Evolutionary conservation across 2,888 invertebrate species (phyloP).

Genomic region (Glaucopsyche alexis): DNA sequence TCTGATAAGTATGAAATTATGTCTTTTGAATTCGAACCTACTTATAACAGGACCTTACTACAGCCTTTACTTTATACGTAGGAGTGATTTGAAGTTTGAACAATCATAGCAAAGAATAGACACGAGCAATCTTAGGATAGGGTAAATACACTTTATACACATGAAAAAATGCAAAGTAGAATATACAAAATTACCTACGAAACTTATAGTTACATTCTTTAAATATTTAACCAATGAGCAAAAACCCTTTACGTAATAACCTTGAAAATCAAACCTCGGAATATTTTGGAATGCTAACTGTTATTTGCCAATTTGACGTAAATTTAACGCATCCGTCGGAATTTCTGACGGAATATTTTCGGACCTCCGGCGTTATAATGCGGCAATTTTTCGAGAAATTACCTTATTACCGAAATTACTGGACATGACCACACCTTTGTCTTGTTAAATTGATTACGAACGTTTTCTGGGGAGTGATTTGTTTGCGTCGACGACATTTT

Average conservation of each 20-base stretch:
- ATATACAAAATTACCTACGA: too few relatives aligned
- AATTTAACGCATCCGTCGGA: neutral
- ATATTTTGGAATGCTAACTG: neutral
- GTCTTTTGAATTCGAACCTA: neutral
- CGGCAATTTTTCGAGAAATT: slow-evolving; percentile 21
- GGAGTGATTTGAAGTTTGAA: too few relatives aligned
- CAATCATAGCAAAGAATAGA: too few relatives aligned
- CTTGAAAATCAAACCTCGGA: neutral
- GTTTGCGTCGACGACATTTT: slow-evolving; percentile 4
- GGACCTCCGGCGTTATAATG: slow-evolving; percentile 1
- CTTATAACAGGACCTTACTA: neutral
- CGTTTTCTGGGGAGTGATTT: slow-evolving; percentile 6
- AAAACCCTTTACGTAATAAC: neutral
- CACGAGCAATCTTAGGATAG: too few relatives aligned
- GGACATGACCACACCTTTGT: slow-evolving; percentile 5
- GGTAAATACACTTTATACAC: too few relatives aligned
- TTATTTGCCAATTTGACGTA: neutral
- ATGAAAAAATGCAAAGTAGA: too few relatives aligned
- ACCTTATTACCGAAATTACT: slow-evolving; percentile 24
- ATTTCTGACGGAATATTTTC: neutral
- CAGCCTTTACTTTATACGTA: too few relatives aligned
- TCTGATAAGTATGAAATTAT: slow-evolving; percentile 6
- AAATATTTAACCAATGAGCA: neutral
- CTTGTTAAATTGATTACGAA: slow-evolving; percentile 12
- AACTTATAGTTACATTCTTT: too few relatives aligned